Conservation (phyloP, 2,888 invertebrate genomes). For the Matsumyia berberina region DNA sequence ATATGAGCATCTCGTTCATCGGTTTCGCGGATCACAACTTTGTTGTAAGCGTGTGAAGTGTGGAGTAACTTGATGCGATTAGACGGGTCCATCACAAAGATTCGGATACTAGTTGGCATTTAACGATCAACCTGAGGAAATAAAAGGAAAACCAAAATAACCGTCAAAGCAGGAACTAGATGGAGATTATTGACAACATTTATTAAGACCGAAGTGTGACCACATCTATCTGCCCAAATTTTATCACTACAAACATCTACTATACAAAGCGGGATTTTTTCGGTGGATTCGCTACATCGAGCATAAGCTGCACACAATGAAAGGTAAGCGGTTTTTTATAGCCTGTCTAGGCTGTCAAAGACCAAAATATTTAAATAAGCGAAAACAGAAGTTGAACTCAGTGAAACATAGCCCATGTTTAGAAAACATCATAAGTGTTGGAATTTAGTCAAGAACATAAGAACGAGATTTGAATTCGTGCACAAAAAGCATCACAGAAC, state of each 20-base stretch:
- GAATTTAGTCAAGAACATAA: too few relatives aligned
- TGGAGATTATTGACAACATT: conserved; percentile 17
- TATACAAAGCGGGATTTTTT: neutral
- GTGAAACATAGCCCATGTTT: too few relatives aligned
- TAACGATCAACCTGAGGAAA: neutral
- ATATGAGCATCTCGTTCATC: conserved; percentile 73
- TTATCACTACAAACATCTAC: neutral
- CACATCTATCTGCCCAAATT: neutral
- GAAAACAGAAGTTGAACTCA: too few relatives aligned
- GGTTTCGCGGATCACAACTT: conserved; percentile 77
- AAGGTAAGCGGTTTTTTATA: conserved; percentile 49
- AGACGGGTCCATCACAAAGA: conserved; percentile 14
- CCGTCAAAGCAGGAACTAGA: conserved; percentile 1
- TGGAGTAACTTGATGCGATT: conserved; percentile 16
- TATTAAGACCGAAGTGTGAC: conserved; percentile 3
- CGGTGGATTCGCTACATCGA: neutral
- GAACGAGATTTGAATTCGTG: too few relatives aligned
- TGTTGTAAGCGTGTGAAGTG: conserved; percentile 72
- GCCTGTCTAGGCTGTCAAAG: too few relatives aligned
- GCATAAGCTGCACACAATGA: conserved; percentile 29
- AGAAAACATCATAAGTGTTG: too few relatives aligned
- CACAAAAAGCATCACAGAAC: too few relatives aligned
- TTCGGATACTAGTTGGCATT: conserved; percentile 8
- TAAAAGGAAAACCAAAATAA: neutral
- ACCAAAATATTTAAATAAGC: too few relatives aligned